Base-by-base conservation (phyloP, 2,797 vertebrate species). In the Columba guinea region DNA sequence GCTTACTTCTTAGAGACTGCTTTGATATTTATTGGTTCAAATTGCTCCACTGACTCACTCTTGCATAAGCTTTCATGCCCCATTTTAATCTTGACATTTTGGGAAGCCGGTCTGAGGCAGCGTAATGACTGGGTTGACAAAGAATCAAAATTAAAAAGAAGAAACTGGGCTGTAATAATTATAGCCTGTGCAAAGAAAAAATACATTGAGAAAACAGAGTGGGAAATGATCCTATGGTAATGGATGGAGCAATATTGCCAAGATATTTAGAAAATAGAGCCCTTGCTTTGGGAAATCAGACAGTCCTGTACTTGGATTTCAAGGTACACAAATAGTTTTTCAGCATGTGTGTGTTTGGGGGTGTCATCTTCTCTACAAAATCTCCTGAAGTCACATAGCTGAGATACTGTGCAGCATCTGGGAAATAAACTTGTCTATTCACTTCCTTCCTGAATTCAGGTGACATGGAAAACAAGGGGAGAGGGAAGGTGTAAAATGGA, bases 1-100 rank as follows among this genome's bases (percentile, higher is more conserved):
- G 97, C 97, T 98, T 95, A 79, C 97, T 97, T 97, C 97, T 98
- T 97, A 98, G 96, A 96, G 95, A 96, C 55, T 96, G 96, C 97
- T 98, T 98, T 98, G 97, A 98, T 98, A 98, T 98, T 98, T 97
- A 98, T 98, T 98, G 98, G 98, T 98, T 98, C 98, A 98, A 98
- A 98, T 98, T 97, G 97, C 97, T 97, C 73, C 95, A 96, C 96
- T 97, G 98, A 98, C 97, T 97, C 97, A 98, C 84, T 96, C 96
- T 98, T 98, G 97, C 96, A 73, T 95, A 97, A 97, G 97, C 96
- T 97, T 97, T 97, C 94, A 78, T 84, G 95, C 94, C 92, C 97
- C 96, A 87, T 98, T 98, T 97, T 98, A 95, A 96, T 97, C 97
- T 94, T 96, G 97, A 97, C 87, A 84, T 98, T 96, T 96, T 21